Percentiles rank a stretch among this genome's conserved stretches.
phyloP scores from a whole-genome alignment of 2,113 vertebrate species.

The Tor tambroides region DNA sequence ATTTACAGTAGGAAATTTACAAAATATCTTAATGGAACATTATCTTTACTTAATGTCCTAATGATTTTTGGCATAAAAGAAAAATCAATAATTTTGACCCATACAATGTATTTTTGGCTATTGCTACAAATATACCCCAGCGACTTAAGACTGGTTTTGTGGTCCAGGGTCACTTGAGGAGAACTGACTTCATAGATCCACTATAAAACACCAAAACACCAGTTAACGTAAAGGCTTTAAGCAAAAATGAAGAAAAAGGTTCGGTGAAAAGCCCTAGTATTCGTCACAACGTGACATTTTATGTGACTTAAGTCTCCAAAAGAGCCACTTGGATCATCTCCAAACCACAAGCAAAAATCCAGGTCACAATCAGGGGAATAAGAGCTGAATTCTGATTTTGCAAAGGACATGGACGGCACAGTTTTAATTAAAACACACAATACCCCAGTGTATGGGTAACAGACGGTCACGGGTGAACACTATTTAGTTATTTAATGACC shows the following conservation, averaged over 20 bases:
- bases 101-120: too few relatives aligned
- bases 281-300: not conserved
- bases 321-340: not conserved
- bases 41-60: too few relatives aligned
- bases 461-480: constrained; percentile 55
- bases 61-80: too few relatives aligned
- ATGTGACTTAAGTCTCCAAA: not conserved
- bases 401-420: not conserved
- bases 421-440: constrained; percentile 8
- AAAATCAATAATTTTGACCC: too few relatives aligned
- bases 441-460: constrained; percentile 24
- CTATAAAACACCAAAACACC: not conserved
- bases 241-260: not conserved
- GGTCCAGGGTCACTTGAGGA: too few relatives aligned
- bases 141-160: too few relatives aligned
- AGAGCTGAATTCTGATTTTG: not conserved
- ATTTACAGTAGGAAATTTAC: too few relatives aligned
- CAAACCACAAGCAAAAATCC: not conserved
- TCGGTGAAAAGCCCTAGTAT: not conserved
- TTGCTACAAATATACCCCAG: too few relatives aligned
- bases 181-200: not conserved
- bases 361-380: not conserved
- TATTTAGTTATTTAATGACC: not conserved
- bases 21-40: too few relatives aligned
- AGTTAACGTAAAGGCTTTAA: not conserved